Evolutionary conservation across 2,113 vertebrate species (phyloP), one percentile per base, ranked within the genome.

Genomic region (Rhinogobius similis): DNA sequence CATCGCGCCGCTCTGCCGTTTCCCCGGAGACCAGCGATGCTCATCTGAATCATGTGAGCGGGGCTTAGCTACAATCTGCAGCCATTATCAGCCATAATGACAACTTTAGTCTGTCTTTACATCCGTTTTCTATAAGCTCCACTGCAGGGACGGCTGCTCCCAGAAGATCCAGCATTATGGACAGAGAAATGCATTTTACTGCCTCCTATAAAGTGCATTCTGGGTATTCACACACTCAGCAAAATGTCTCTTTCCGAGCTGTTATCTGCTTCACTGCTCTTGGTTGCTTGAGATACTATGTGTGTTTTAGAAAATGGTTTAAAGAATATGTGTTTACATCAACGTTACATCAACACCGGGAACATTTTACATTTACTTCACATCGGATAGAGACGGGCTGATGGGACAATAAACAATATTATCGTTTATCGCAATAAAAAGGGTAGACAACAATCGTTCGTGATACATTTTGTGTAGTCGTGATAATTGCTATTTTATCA

Each of bases 171-270:
- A 5, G 29, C 58, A 61, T 61, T 61, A 61, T 21, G 29, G 58
- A n/a, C 32, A 61, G 58, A 61, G 32, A 16, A 61, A 61, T 61
- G 58, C 3, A 1, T 61, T 61, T 61, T 61, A 61, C 20, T 36
- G 58, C 20, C 9, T n/a, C 5, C 10, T 36, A 61, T 32, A 38
- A 61, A 61, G 58, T 61, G 58, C 29, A 38, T 61, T 61, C 58
- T 38, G 58, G 4, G 58, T 36, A 61, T 61, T 61, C 58, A 61
- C 16, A 16, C 58, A 61, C 58, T 61, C 58, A 61, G 58, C 58
- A n/a, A 36, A 38, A 61, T 61, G 58, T 61, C 20, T 32, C 27
- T 61, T 32, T 29, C 26, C 26, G 9, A 61, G 29, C 27, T 20
- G 10, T 58, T 29, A 29, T 58, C 58, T n/a, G 9, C n/a, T 36